Evolutionary conservation across 2,797 vertebrate genomes (phyloP), one percentile per base, ranked within the genome.

Genomic region (Vireo griseus): DNA sequence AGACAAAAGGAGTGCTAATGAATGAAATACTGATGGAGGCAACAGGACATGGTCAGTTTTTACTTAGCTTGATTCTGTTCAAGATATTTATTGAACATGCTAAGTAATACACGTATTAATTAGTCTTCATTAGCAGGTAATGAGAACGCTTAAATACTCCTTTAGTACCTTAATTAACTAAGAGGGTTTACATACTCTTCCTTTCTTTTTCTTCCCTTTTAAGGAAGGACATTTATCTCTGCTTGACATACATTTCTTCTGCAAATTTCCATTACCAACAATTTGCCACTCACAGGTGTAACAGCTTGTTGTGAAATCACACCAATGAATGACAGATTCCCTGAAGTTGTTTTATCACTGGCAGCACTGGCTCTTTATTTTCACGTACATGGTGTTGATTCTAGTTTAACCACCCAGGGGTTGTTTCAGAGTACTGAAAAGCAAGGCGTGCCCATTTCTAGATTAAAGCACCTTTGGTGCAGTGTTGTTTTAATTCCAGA

Each of bases 151-250:
- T 93, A 95, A 93, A 91, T 79, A 77, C 28, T 87, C 18, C 59
- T 90, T 86, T 73, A 91, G 68, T 82, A 52, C 20, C 47, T 75
- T 94, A 87, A 92, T 95, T 92, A 93, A 77, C 57, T 57, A 66
- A 63, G 61, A 82, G 26, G 21, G 35, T 51, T 94, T 94, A 71
- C 50, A 65, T 67, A 57, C 10, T 84, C 37, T 87, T 52, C 33
- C 29, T 72, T 85, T 87, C 47, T 88, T 80, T 88, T 88, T 52
- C 63, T 74, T 88, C 25, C 39, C 18, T 78, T 87, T 86, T 89
- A 89, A 94, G 77, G 44, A 82, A 75, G 58, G 57, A 80, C 89
- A 85, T 95, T 89, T 93, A 91, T 93, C 72, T 96, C 93, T 87
- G 88, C 90, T 95, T 93, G 86, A 82, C 57, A 77, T 91, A 75